These are phyloP conservation scores for Mongoloraphidia duomilia DNA, from an alignment of 2,888 invertebrate species.

Conservation along the genomic window DNA sequence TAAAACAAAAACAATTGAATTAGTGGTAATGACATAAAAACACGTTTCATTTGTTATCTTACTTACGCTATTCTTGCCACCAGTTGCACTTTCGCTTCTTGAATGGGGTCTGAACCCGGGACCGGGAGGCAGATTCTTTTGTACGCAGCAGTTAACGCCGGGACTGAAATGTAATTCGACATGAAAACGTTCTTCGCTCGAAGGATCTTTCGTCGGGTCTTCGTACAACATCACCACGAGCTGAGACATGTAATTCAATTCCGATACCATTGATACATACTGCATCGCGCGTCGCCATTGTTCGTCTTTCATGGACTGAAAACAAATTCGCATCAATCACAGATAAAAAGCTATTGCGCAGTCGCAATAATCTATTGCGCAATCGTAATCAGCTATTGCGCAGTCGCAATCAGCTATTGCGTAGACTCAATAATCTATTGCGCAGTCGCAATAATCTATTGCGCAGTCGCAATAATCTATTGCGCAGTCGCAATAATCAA, in stretches of 20 bases:
- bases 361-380: no score
- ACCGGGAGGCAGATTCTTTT: slow-evolving; percentile 84
- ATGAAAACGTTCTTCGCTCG: slow-evolving; percentile 87
- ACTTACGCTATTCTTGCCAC: slow-evolving; percentile 39
- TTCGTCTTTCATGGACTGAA: slow-evolving; percentile 68
- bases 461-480: no score
- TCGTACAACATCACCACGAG: slow-evolving; percentile 98
- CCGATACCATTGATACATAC: slow-evolving; percentile 93
- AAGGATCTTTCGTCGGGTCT: slow-evolving; percentile 90
- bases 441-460: no score
- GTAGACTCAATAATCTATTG: no score
- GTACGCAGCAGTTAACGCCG: slow-evolving; percentile 91
- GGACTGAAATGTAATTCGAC: slow-evolving; percentile 99
- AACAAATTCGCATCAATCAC: neutral
- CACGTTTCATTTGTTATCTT: neutral
- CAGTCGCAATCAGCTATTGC: no score
- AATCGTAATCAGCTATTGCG: no score
- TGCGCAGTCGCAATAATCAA: no score
- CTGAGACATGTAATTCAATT: slow-evolving; percentile 98
- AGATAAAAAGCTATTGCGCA: no score
- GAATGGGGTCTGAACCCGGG: slow-evolving; percentile 88
- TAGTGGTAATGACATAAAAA: slow-evolving; percentile 2
- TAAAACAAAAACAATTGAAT: slow-evolving; percentile 22
- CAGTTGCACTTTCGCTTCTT: slow-evolving; percentile 62
- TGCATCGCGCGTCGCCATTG: slow-evolving; percentile 99